phyloP scores from a whole-genome alignment of 2,888 invertebrate species.

The Megalurothrips usitatus region DNA sequence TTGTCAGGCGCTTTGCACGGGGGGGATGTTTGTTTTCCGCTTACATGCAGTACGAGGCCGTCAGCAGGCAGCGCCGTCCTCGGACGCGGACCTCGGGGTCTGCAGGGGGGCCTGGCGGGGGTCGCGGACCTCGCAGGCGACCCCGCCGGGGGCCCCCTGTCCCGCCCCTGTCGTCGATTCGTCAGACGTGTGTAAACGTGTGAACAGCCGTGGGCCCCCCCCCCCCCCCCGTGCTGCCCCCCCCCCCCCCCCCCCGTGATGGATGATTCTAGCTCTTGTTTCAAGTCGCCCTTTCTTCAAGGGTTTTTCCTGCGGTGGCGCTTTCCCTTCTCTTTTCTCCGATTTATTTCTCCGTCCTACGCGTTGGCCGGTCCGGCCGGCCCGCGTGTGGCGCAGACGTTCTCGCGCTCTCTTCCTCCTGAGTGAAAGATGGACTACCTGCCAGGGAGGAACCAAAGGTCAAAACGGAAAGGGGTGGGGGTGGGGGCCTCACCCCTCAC shows the following conservation, averaged over 20 bases:
- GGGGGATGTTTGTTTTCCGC: background rate
- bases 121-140: background rate
- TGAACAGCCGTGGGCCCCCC: background rate
- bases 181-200: slow-evolving; percentile 17
- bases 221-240: background rate
- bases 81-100: no score
- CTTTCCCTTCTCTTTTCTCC: background rate
- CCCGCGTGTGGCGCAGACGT: no score
- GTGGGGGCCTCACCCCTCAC: no score
- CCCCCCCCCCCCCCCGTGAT: background rate
- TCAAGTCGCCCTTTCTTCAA: background rate
- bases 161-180: background rate
- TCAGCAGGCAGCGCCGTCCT: background rate
- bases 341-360: background rate
- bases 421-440: no score
- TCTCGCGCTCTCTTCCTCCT: no score
- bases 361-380: no score
- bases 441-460: no score
- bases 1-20: no score
- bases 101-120: background rate
- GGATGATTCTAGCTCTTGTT: background rate
- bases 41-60: background rate
- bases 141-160: background rate
- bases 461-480: no score
- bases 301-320: background rate